Conservation (phyloP, 2,113 vertebrate species). For the Micronisus gabar region DNA sequence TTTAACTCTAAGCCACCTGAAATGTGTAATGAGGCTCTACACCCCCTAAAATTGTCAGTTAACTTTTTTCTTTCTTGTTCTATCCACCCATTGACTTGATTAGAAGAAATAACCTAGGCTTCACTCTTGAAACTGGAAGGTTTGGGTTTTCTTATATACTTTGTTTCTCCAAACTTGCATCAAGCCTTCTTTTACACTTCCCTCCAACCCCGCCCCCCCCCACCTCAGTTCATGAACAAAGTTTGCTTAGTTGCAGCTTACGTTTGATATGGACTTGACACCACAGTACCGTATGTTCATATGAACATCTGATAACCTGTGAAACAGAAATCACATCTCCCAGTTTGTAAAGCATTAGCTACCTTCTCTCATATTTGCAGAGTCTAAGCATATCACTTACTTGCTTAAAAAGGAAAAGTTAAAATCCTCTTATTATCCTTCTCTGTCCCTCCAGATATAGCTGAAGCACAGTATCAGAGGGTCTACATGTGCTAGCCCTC, state of each 20-base stretch:
- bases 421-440: not conserved
- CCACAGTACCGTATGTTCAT: conserved; percentile 63
- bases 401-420: conserved; percentile 37
- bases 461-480: not conserved
- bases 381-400: conserved; percentile 41
- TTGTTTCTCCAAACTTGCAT: not conserved
- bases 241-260: conserved; percentile 60
- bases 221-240: conserved; percentile 52
- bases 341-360: conserved; percentile 62
- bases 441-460: not conserved
- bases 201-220: not conserved
- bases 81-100: not conserved
- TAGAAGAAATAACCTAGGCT: not conserved
- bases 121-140: not conserved
- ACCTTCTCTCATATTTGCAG: conserved; percentile 36
- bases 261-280: conserved; percentile 61
- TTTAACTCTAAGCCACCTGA: not conserved
- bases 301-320: conserved; percentile 66
- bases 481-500: conserved; percentile 1
- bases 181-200: not conserved
- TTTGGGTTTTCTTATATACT: not conserved
- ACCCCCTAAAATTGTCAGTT: not conserved
- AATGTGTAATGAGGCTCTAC: not conserved
- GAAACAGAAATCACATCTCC: conserved; percentile 62
- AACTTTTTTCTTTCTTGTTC: not conserved